Conservation (phyloP, 2,113 vertebrate species). For the Ramphastos sulfuratus region DNA sequence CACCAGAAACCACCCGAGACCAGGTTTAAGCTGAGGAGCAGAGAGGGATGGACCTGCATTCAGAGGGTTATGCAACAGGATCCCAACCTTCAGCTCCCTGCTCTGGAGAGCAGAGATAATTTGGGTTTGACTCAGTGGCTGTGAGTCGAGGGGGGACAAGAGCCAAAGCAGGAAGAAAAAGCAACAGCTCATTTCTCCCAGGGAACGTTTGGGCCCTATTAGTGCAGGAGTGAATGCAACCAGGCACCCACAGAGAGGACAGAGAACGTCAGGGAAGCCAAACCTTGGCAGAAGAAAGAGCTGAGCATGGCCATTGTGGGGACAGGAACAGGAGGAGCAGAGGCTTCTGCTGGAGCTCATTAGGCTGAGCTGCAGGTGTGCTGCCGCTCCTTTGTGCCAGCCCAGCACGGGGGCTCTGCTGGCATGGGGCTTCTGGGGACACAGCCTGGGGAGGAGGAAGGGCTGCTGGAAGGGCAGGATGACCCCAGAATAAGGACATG, state of each 20-base stretch:
- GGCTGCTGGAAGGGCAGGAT: neutral
- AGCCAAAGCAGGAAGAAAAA: conserved; percentile 46
- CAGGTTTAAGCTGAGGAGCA: neutral
- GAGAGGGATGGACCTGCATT: neutral
- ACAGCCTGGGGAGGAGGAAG: neutral
- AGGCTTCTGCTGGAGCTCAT: neutral
- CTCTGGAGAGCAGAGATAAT: conserved; percentile 29
- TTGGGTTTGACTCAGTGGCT: neutral
- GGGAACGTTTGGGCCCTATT: neutral
- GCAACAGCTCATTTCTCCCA: neutral
- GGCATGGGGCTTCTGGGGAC: neutral
- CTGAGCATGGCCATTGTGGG: neutral
- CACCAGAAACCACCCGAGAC: neutral
- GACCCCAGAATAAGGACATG: neutral
- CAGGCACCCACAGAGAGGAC: conserved; percentile 8
- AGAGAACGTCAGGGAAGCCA: neutral
- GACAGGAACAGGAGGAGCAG: neutral
- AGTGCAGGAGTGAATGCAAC: neutral
- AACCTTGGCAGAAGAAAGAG: conserved; percentile 8
- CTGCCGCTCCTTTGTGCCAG: neutral
- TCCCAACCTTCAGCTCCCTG: neutral
- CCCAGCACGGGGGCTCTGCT: neutral
- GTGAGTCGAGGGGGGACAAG: neutral
- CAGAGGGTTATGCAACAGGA: neutral
- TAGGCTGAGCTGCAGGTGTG: neutral